These are phyloP conservation scores for Pocota personata DNA, from an alignment of 2,888 invertebrate genomes.

Conservation along the genomic window DNA sequence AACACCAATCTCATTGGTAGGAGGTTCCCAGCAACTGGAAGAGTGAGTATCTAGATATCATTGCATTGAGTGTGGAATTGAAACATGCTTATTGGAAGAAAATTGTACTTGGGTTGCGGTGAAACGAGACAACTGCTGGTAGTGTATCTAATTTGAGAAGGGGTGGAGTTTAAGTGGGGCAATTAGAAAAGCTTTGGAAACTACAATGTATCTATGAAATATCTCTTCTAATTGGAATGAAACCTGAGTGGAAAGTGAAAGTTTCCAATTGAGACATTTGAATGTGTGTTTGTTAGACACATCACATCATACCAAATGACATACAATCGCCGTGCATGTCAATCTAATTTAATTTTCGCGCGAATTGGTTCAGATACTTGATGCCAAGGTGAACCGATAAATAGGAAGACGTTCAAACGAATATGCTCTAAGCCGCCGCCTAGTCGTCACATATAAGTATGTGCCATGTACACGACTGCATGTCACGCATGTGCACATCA, in stretches of 20 bases:
- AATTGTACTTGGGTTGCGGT: background rate
- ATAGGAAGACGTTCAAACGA: slow-evolving; percentile 34
- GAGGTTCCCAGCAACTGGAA: slow-evolving; percentile 50
- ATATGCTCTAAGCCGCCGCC: slow-evolving; percentile 25
- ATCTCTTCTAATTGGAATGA: slow-evolving; percentile 45
- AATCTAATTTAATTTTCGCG: slow-evolving; percentile 44
- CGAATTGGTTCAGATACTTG: slow-evolving; percentile 46
- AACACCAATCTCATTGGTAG: slow-evolving; percentile 45
- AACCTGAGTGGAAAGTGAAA: slow-evolving; percentile 69
- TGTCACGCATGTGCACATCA: slow-evolving; percentile 70
- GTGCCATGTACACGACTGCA: slow-evolving; percentile 20
- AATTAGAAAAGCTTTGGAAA: slow-evolving; percentile 68
- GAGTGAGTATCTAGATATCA: background rate
- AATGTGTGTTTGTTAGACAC: slow-evolving; percentile 25
- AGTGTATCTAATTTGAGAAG: background rate
- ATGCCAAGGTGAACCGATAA: slow-evolving; percentile 63
- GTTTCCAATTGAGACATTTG: slow-evolving; percentile 43
- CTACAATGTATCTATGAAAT: slow-evolving; percentile 38
- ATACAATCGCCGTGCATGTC: slow-evolving; percentile 32
- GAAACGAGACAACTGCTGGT: slow-evolving; percentile 38
- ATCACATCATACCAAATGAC: slow-evolving; percentile 32
- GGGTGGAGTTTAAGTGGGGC: slow-evolving; percentile 40
- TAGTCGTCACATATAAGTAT: background rate
- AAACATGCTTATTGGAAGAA: slow-evolving; percentile 64
- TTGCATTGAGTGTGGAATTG: slow-evolving; percentile 44